Conservation (phyloP, 2,888 invertebrate genomes). For the Poecilobothrus nobilitatus region DNA sequence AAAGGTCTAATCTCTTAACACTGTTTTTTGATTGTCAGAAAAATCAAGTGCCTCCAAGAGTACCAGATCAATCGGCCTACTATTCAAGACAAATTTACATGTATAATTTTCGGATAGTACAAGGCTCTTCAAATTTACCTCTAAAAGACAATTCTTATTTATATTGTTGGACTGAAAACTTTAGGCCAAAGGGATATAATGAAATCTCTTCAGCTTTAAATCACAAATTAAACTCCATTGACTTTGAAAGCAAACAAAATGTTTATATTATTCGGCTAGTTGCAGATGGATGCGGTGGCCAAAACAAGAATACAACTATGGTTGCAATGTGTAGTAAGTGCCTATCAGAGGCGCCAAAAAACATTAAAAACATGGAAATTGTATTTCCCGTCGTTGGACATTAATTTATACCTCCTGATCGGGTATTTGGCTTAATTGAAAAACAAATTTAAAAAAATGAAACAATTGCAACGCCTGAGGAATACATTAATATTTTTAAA, state of each 20-base stretch:
- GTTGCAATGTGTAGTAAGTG: conserved; percentile 26
- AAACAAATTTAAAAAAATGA: too few relatives aligned
- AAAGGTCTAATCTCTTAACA: conserved; percentile 20
- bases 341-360: conserved; percentile 22
- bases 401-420: too few relatives aligned
- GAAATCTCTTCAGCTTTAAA: conserved; percentile 31
- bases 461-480: too few relatives aligned
- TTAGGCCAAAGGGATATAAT: too few relatives aligned
- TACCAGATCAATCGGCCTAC: conserved; percentile 30
- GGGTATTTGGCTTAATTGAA: too few relatives aligned
- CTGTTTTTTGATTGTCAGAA: conserved; percentile 33
- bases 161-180: conserved; percentile 31
- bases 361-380: conserved; percentile 13
- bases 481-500: too few relatives aligned
- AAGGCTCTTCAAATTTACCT: conserved; percentile 22
- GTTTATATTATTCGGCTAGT: conserved; percentile 26
- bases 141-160: conserved; percentile 25
- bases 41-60: conserved; percentile 29
- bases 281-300: conserved; percentile 32
- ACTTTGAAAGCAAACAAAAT: too few relatives aligned
- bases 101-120: conserved; percentile 29
- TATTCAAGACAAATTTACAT: conserved; percentile 29
- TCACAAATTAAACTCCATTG: conserved; percentile 19
- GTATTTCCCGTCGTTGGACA: too few relatives aligned
- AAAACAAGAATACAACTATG: conserved; percentile 31